Evolutionary conservation across 2,797 vertebrate species (phyloP).

Genomic region (Coranthus polyacanthus): DNA sequence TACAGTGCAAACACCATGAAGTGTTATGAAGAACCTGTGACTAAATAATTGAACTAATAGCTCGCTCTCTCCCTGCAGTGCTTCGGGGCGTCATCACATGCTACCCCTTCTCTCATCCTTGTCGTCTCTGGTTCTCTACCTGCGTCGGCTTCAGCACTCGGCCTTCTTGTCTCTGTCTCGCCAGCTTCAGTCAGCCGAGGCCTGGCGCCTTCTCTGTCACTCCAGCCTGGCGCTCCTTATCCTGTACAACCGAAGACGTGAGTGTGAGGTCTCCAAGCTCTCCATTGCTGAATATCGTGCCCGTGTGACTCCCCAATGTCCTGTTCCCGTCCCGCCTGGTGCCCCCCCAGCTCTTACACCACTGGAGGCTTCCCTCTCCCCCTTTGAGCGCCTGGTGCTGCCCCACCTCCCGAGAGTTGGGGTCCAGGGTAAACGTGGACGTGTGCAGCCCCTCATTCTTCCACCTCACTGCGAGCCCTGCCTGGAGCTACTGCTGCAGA

Average conservation of each 20-base stretch:
- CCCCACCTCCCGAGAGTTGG: slow-evolving; percentile 85
- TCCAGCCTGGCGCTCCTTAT: slow-evolving; percentile 87
- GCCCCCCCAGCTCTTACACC: slow-evolving; percentile 82
- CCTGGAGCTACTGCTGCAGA: slow-evolving; percentile 86
- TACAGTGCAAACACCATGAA: not conserved
- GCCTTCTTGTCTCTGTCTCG: slow-evolving; percentile 85
- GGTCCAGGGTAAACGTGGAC: slow-evolving; percentile 87
- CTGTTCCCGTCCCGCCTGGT: slow-evolving; percentile 70
- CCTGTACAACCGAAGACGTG: slow-evolving; percentile 86
- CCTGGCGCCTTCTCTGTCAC: slow-evolving; percentile 88
- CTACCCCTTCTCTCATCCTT: slow-evolving; percentile 86
- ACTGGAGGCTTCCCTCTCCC: slow-evolving; percentile 86
- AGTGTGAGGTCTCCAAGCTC: slow-evolving; percentile 88
- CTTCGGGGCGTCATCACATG: slow-evolving; percentile 84
- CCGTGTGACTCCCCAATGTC: slow-evolving; percentile 81
- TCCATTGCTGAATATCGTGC: slow-evolving; percentile 81
- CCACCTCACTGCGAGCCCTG: slow-evolving; percentile 87
- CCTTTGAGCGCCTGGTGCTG: slow-evolving; percentile 86
- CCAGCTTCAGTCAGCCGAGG: slow-evolving; percentile 85
- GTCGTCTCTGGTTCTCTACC: slow-evolving; percentile 85
- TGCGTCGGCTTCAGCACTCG: slow-evolving; percentile 86
- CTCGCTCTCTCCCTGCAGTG: slow-evolving; percentile 25
- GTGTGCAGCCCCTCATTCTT: slow-evolving; percentile 86
- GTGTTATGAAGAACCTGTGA: not conserved
- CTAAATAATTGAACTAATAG: not conserved